phyloP scores from a whole-genome alignment of 2,888 invertebrate species.

The Drosophila conformis region DNA sequence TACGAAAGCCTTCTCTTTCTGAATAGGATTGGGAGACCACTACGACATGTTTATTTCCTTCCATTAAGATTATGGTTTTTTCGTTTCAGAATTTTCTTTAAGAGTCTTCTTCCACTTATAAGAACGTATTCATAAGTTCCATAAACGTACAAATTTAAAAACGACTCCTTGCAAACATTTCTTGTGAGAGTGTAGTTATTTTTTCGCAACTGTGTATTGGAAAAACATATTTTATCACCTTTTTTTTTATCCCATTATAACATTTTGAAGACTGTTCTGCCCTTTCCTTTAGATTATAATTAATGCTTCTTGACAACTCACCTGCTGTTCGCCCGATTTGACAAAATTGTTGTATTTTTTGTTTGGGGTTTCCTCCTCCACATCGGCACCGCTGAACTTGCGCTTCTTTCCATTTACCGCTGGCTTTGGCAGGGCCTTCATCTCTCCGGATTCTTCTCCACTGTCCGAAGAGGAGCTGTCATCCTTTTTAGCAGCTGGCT shows the following conservation, averaged over 20 bases:
- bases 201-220: neutral
- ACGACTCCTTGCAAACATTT: too few species aligned
- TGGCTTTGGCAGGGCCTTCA: slow-evolving; percentile 37
- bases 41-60: too few species aligned
- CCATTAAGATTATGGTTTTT: too few species aligned
- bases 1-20: too few species aligned
- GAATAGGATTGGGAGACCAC: too few species aligned
- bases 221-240: neutral
- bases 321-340: slow-evolving; percentile 86
- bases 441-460: slow-evolving; percentile 60
- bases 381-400: slow-evolving; percentile 82
- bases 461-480: slow-evolving; percentile 56
- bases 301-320: slow-evolving; percentile 39
- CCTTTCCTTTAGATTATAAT: neutral
- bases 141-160: too few species aligned
- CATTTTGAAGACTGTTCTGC: neutral
- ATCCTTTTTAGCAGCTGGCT: slow-evolving; percentile 74
- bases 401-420: slow-evolving; percentile 82
- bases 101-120: too few species aligned
- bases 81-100: too few species aligned
- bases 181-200: neutral
- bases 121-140: neutral
- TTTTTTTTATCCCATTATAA: neutral
- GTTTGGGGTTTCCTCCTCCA: slow-evolving; percentile 73
- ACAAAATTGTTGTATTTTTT: slow-evolving; percentile 90